These are phyloP conservation scores for Fragum fragum DNA, from an alignment of 2,888 invertebrate species.

Conservation along the genomic window DNA sequence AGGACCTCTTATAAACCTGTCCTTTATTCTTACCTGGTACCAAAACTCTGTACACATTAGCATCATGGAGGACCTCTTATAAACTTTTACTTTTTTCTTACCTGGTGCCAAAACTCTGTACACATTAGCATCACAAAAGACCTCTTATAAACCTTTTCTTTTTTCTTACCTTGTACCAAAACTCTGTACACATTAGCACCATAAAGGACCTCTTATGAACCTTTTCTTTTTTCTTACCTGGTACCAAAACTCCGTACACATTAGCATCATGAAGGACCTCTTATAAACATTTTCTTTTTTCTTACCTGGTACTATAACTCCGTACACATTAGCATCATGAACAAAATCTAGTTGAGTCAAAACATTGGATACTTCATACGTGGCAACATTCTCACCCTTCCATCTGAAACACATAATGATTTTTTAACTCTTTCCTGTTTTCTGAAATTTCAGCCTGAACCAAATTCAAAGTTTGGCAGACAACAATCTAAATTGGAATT, in stretches of 20 bases:
- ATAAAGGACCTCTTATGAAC: constrained; percentile 63
- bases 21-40: neutral
- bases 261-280: too few species aligned
- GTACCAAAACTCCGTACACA: too few species aligned
- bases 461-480: too few species aligned
- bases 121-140: constrained; percentile 81
- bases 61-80: too few species aligned
- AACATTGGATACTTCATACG: constrained; percentile 82
- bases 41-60: constrained; percentile 1
- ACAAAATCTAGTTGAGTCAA: constrained; percentile 75
- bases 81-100: too few species aligned
- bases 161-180: neutral
- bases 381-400: constrained; percentile 79
- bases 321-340: constrained; percentile 83
- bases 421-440: too few species aligned
- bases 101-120: constrained; percentile 76
- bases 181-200: constrained; percentile 85
- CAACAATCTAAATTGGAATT: too few species aligned
- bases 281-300: too few species aligned
- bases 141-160: too few species aligned
- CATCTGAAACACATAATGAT: neutral
- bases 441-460: too few species aligned
- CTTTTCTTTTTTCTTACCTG: too few species aligned
- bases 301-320: neutral
- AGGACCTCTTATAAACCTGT: too few species aligned